Conservation (phyloP, 2,888 invertebrate genomes). For the Pollenia griseotomentosa region DNA sequence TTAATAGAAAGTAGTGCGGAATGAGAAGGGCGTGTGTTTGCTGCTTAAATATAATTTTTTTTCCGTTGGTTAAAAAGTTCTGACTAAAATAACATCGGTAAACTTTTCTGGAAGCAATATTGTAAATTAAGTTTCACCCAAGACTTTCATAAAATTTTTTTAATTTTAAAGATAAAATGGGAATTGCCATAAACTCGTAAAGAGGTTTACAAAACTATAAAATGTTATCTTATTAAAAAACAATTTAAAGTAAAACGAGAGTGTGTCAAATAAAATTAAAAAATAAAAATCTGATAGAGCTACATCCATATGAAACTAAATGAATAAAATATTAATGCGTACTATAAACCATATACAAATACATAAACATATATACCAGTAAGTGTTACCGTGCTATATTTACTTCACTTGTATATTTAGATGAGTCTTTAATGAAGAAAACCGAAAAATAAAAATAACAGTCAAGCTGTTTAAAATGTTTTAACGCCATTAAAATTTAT, state of each 20-base stretch:
- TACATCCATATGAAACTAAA: background rate
- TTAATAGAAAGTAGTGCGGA: too few species aligned
- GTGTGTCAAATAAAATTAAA: constrained; percentile 54
- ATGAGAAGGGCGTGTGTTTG: too few species aligned
- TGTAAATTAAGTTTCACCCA: constrained; percentile 13
- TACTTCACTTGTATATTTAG: background rate
- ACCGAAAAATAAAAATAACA: constrained; percentile 19
- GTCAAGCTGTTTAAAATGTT: constrained; percentile 67
- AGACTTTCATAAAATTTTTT: constrained; percentile 28
- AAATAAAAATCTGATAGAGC: constrained; percentile 1
- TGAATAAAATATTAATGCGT: too few species aligned
- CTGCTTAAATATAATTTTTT: too few species aligned
- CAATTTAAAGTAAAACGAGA: constrained; percentile 66
- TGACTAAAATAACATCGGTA: background rate
- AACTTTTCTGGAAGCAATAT: too few species aligned
- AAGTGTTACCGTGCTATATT: background rate
- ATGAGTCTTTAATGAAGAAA: background rate
- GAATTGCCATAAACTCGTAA: constrained; percentile 50
- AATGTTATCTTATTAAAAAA: constrained; percentile 63
- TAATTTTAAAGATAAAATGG: constrained; percentile 58
- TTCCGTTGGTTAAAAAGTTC: background rate
- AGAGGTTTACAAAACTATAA: constrained; percentile 52
- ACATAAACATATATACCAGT: background rate
- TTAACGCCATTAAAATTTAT: constrained; percentile 80
- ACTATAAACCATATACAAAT: background rate